Evolutionary conservation across 2,888 invertebrate species (phyloP).

Genomic region (Sinelater perroti): DNA sequence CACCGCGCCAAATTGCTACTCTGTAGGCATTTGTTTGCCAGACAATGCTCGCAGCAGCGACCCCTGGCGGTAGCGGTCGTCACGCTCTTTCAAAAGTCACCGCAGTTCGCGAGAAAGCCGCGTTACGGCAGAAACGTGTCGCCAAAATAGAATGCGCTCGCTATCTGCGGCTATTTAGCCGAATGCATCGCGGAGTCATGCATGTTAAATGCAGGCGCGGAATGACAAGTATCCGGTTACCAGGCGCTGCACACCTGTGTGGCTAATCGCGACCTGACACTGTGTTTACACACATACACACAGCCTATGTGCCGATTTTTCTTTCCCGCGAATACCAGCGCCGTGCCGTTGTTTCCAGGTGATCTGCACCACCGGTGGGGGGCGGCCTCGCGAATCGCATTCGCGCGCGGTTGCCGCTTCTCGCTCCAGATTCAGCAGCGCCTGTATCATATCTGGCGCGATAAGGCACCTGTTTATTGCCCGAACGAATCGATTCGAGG

Average conservation of each 20-base stretch:
- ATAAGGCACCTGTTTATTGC: slow-evolving; percentile 35
- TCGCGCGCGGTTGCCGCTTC: not conserved
- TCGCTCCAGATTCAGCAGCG: slow-evolving; percentile 18
- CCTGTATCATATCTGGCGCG: slow-evolving; percentile 22
- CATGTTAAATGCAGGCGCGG: slow-evolving; percentile 8
- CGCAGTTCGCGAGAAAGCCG: no score
- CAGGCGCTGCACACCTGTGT: slow-evolving; percentile 38
- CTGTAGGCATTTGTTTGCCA: no score
- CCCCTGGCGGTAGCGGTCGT: no score
- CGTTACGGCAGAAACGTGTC: no score
- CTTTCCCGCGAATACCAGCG: slow-evolving; percentile 28
- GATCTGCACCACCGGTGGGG: slow-evolving; percentile 17
- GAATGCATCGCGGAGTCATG: slow-evolving; percentile 14
- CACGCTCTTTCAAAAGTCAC: no score
- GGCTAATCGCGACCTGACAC: slow-evolving; percentile 40
- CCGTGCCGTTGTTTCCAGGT: slow-evolving; percentile 20
- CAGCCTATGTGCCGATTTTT: slow-evolving; percentile 32
- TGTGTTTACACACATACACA: slow-evolving; percentile 35
- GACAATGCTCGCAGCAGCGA: no score
- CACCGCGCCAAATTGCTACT: no score
- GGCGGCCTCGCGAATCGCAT: slow-evolving; percentile 2
- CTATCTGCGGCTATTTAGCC: not conserved
- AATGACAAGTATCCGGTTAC: slow-evolving; percentile 36
- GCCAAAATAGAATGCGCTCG: not conserved
- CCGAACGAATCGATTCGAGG: slow-evolving; percentile 35